Conservation (phyloP, 2,888 invertebrate species). For the Drosophila mettleri region DNA sequence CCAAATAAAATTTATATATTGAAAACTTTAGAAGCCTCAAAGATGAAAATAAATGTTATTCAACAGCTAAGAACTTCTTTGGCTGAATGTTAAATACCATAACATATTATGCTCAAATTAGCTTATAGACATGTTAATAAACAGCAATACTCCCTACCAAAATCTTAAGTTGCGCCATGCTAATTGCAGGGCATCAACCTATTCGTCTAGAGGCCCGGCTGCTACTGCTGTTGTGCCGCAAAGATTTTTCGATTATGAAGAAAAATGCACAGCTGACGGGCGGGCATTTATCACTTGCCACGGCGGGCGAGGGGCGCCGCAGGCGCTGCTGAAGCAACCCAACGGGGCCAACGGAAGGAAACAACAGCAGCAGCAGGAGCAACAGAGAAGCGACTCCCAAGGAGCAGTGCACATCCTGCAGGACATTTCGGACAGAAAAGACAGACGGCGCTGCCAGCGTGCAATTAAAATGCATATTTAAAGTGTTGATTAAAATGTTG, state of each 20-base stretch:
- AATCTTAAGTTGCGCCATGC: not conserved
- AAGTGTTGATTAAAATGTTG: slow-evolving; percentile 48
- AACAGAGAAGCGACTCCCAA: slow-evolving; percentile 24
- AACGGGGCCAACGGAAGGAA: slow-evolving; percentile 25
- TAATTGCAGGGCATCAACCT: slow-evolving; percentile 27
- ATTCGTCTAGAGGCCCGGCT: slow-evolving; percentile 10
- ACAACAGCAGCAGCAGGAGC: slow-evolving; percentile 9
- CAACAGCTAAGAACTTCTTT: too few relatives aligned
- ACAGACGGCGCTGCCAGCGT: slow-evolving; percentile 9
- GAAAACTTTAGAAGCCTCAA: too few relatives aligned
- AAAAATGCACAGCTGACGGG: slow-evolving; percentile 70
- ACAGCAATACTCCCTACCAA: not conserved
- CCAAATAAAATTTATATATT: too few relatives aligned
- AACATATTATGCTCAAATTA: not conserved
- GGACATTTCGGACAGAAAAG: not conserved
- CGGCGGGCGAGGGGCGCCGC: slow-evolving; percentile 30
- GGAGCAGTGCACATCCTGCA: slow-evolving; percentile 13
- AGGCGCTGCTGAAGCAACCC: not conserved
- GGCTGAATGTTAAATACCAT: not conserved
- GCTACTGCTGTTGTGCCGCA: slow-evolving; percentile 35
- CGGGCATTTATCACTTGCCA: slow-evolving; percentile 66
- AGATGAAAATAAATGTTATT: too few relatives aligned
- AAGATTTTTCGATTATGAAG: slow-evolving; percentile 75
- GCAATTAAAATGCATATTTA: slow-evolving; percentile 39
- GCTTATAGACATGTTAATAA: not conserved